Base-by-base conservation (phyloP, 1,140 invertebrate species). In the Scaptomyza montana region DNA sequence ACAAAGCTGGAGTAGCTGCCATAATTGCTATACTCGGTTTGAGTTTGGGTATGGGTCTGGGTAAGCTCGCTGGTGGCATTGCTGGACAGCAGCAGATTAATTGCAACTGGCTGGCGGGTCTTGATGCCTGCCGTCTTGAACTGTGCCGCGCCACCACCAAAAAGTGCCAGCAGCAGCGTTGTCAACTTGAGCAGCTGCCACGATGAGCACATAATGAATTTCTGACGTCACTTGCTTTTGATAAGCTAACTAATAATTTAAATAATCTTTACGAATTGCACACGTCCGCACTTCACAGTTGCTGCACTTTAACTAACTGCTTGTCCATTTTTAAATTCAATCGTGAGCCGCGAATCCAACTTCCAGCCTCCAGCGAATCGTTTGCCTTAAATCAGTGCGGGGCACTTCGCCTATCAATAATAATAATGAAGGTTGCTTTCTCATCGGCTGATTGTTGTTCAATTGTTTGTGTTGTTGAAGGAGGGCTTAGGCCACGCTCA, bases 51-150 rank as follows among this genome's bases (percentile, higher is more conserved):
- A 16, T 68, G 41, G n/a, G 59, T 61, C 12, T 77, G 65, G 43
- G 45, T 67, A 9, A 47, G 54, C 39, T 74, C 75, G 7, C 36
- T 73, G 25, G 36, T 77, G 39, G 59, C 62, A 39, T 87, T 87
- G 39, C 72, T 55, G 0, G 67, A 28, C 3, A 69, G 36, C 68
- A 78, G 65, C 10, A 91, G 80, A 65, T 81, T 89, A 21, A 68
- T 80, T n/a, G 86, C 72, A 25, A 54, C 19, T 6, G 76, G 77
- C 45, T 90, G 90, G 12, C 73, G 90, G 0, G 90, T 90, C 49
- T 91, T 91, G 33, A 91, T 90, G 64, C 90, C 90, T 4, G 85
- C 57, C 19, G 90, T 91, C 69, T 91, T 91, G n/a, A 73, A 89
- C 61, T 91, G 89, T 9, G 82, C 77, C 25, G 75, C 69, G 6